These are phyloP conservation scores for Drepanosiphum platanoidis DNA, from an alignment of 2,888 invertebrate species.

Conservation along the genomic window DNA sequence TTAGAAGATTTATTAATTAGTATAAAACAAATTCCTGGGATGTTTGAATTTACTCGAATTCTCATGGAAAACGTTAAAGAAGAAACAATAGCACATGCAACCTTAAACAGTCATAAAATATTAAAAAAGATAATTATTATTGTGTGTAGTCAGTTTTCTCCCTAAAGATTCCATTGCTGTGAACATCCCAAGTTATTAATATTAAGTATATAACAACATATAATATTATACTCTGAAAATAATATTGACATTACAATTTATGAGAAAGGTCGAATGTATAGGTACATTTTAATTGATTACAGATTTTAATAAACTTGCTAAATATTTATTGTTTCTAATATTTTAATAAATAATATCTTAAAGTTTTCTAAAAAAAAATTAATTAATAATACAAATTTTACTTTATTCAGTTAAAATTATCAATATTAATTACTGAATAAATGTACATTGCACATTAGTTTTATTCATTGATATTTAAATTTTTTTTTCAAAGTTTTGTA, in stretches of 20 bases:
- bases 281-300: not conserved
- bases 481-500: too few relatives aligned
- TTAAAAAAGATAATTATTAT: constrained; percentile 40
- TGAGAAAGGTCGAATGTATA: not conserved
- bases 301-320: not conserved
- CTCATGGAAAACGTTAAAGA: not conserved
- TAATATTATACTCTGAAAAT: not conserved
- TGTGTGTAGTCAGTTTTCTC: constrained; percentile 17
- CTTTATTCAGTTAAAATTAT: too few relatives aligned
- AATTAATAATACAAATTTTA: too few relatives aligned
- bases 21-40: not conserved
- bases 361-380: too few relatives aligned
- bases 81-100: constrained; percentile 11
- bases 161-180: constrained; percentile 6
- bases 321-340: not conserved
- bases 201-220: not conserved
- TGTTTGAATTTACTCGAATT: not conserved
- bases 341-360: not conserved
- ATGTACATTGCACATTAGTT: too few relatives aligned
- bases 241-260: not conserved
- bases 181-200: not conserved
- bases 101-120: constrained; percentile 1
- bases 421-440: too few relatives aligned
- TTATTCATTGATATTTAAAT: too few relatives aligned
- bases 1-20: not conserved